Evolutionary conservation across 2,113 vertebrate species (phyloP), one percentile per base, ranked within the genome.

Genomic region (Nettapus auritus): DNA sequence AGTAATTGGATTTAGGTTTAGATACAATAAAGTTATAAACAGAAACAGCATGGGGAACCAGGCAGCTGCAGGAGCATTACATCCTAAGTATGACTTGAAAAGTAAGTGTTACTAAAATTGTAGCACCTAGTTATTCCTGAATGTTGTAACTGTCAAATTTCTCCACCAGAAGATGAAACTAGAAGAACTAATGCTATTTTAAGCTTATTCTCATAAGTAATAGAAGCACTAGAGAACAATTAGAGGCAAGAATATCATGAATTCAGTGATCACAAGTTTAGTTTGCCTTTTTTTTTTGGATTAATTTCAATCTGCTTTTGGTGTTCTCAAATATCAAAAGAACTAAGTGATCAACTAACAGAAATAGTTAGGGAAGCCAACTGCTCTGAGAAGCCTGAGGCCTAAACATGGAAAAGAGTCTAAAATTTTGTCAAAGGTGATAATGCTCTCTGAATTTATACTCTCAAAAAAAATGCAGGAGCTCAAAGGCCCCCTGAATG

Each of bases 121-220:
- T 40, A 91, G 53, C 3, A 2, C 69, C 13, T 60, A 60, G 29
- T 69, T 94, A 94, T 66, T 92, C 60, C 77, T 60, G 81, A 68
- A 83, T 31, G n/a, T 34, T 89, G 59, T 28, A 94, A 85, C 62
- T 82, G 93, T 48, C 78, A 84, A 59, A 80, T 71, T 90, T 84
- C 74, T 89, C 48, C 55, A 67, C 40, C 29, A 64, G 68, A 67
- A 57, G 68, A 56, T 52, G 74, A 81, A 89, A 93, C 56, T 82
- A 79, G 71, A 90, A 85, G 26, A 90, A 81, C 36, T 38, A 28
- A 79, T 68, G 25, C 26, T 95, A 68, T 89, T 95, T 92, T 46
- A 46, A 64, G 36, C n/a, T 78, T 84, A 78, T 77, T 96, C 90
- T 84, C 36, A 0, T 22, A 91, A 86, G 40, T 59, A 86, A 86